Conservation (phyloP, 2,888 invertebrate species). For the Alviniconcha strummeri region DNA sequence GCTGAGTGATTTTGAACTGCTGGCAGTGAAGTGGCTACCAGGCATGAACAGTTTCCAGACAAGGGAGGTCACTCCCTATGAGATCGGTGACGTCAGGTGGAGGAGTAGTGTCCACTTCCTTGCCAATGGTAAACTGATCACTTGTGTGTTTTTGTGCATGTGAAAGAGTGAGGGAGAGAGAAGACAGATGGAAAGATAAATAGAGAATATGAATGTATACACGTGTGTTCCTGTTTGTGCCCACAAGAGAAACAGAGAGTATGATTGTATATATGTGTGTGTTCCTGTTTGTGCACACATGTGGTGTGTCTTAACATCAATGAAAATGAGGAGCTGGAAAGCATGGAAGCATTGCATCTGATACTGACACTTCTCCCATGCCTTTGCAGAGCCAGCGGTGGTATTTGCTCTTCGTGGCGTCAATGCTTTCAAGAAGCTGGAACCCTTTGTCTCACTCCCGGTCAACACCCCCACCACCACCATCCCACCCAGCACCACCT, state of each 20-base stretch:
- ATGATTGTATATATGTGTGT: background rate
- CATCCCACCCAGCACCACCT: background rate
- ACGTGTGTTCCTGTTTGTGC: background rate
- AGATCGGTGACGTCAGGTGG: slow-evolving; percentile 67
- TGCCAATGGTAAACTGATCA: slow-evolving; percentile 53
- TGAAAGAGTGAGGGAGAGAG: background rate
- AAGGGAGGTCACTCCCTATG: slow-evolving; percentile 68
- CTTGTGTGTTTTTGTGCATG: background rate
- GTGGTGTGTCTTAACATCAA: background rate
- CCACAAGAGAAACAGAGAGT: background rate
- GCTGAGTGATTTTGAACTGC: slow-evolving; percentile 52
- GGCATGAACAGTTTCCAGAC: slow-evolving; percentile 62
- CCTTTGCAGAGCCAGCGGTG: slow-evolving; percentile 63
- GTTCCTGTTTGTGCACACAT: background rate
- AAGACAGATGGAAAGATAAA: too few species aligned
- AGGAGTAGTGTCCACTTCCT: slow-evolving; percentile 63
- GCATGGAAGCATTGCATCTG: too few species aligned
- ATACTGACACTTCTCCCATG: too few species aligned
- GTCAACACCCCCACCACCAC: slow-evolving; percentile 27
- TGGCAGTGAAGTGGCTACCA: slow-evolving; percentile 69
- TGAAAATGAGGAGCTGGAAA: too few species aligned
- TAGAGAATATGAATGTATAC: background rate
- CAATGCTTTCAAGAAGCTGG: slow-evolving; percentile 61
- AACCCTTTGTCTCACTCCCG: slow-evolving; percentile 45
- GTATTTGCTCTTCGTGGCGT: slow-evolving; percentile 64